A percentile compares a stretch with the other conserved stretches of the same genome.
phyloP scores from a whole-genome alignment of 2,113 vertebrate species.

The Phalacrocorax brasilianus region DNA sequence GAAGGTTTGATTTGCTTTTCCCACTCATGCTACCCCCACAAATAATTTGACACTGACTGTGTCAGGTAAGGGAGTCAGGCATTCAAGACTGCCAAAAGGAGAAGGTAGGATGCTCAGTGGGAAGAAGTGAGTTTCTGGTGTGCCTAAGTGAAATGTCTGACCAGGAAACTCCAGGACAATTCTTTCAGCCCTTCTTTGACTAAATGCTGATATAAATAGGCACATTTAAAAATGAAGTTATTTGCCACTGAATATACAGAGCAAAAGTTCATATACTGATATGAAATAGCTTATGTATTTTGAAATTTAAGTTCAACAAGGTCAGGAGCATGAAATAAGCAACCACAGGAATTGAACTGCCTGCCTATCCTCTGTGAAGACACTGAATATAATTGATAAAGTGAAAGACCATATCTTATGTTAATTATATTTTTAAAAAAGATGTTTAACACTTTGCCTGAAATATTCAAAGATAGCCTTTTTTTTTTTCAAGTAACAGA shows the following conservation, averaged over 20 bases:
- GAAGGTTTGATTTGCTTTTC: neutral
- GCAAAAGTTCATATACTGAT: neutral
- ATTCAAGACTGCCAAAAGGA: neutral
- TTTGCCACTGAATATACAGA: neutral
- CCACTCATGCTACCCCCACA: neutral
- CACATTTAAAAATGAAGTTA: neutral
- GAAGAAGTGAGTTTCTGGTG: neutral
- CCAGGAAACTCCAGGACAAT: neutral
- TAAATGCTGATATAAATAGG: neutral
- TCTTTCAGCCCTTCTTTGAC: neutral
- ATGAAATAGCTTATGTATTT: neutral
- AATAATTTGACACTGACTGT: neutral
- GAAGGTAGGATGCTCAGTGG: neutral
- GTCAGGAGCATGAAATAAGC: neutral
- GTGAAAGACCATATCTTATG: neutral
- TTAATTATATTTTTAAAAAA: neutral
- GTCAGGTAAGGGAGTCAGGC: neutral
- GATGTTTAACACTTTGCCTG: neutral
- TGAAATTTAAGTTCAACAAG: neutral
- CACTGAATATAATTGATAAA: neutral
- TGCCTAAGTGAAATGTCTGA: rapidly evolving
- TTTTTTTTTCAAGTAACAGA: neutral
- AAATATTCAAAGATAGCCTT: neutral
- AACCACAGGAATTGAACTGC: neutral
- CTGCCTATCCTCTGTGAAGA: neutral